Evolutionary conservation across 2,888 invertebrate species (phyloP), one percentile per base, ranked within the genome.

Genomic region (Nebria brevicollis): DNA sequence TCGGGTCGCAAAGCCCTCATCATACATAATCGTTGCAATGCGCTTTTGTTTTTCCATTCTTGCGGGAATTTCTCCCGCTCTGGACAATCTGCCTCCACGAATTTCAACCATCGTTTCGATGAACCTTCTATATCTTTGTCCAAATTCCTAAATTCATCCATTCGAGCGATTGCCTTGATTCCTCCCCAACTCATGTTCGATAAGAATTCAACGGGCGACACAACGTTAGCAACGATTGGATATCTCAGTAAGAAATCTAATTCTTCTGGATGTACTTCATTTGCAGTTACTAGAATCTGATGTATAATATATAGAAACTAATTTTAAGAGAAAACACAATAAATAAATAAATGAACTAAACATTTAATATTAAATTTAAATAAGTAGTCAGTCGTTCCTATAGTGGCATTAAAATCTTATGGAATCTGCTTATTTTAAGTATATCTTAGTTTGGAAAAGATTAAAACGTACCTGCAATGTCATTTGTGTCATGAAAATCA

Each of bases 11-110:
- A 90, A 25, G 97, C 96, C 82, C 98, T 91, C 95, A 98, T 95
- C 88, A 98, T 98, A 86, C 98, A 98, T 5, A 98, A 90, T 83
- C 95, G 92, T 87, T 98, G 97, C 72, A 98, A 89, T 0, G 95
- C 90, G 0, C 93, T 91, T 88, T 97, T 98, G 86, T 95, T 95
- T 88, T 98, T 98, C 98, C 98, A 98, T 86, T 98, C 98, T 82
- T 97, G 97, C 0, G 98, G 98, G 84, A 98, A 92, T 88, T 96
- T 97, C 88, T 98, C 98, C 85, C 95, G 94, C 88, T 98, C 98
- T 0, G 98, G 98, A 82, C 94, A 94, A 87, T 98, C 98, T 25
- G 96, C 95, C 85, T 98, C 97, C 0, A 96, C 94, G 86, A 97
- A 96, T 87, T 96, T 97, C 86, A 95, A 94, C 98, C 98, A 98